Conservation (phyloP, 2,797 vertebrate species). For the Labroides dimidiatus region DNA sequence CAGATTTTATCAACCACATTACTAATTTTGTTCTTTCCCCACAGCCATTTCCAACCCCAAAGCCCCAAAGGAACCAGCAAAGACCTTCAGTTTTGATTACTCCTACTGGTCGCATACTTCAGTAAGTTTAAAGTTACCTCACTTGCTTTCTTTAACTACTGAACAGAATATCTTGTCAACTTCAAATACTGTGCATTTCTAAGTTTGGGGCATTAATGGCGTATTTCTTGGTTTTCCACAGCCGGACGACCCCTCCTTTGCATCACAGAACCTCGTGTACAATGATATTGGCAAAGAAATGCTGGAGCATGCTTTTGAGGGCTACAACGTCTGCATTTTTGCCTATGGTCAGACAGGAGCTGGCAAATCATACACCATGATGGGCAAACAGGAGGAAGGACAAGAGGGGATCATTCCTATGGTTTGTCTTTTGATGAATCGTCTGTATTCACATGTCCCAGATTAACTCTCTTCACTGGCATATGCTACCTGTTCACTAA, state of each 20-base stretch:
- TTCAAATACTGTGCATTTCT: neutral
- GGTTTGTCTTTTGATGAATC: constrained; percentile 78
- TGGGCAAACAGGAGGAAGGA: constrained; percentile 98
- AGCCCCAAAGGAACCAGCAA: constrained; percentile 97
- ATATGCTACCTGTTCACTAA: neutral
- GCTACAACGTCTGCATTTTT: constrained; percentile 99
- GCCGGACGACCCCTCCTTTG: constrained; percentile 94
- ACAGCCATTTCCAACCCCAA: constrained; percentile 97
- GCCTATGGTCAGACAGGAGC: constrained; percentile 98
- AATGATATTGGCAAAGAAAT: constrained; percentile 99
- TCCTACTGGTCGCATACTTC: constrained; percentile 99
- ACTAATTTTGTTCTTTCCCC: constrained; percentile 46
- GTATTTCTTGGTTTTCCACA: constrained; percentile 63
- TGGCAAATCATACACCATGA: constrained; percentile 99
- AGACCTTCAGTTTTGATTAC: constrained; percentile 99
- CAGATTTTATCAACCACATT: constrained; percentile 21
- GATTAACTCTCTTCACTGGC: neutral
- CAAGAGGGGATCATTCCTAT: constrained; percentile 98
- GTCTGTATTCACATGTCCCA: neutral
- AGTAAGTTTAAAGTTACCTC: constrained; percentile 78
- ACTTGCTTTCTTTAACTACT: too few relatives aligned
- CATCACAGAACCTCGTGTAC: constrained; percentile 94
- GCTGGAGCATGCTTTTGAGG: constrained; percentile 96
- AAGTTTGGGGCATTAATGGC: neutral
- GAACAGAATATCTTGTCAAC: neutral